A percentile compares a stretch with the other conserved stretches of the same genome.
These are phyloP conservation scores for Otus scops DNA, from an alignment of 2,797 vertebrate species.

Conservation along the genomic window DNA sequence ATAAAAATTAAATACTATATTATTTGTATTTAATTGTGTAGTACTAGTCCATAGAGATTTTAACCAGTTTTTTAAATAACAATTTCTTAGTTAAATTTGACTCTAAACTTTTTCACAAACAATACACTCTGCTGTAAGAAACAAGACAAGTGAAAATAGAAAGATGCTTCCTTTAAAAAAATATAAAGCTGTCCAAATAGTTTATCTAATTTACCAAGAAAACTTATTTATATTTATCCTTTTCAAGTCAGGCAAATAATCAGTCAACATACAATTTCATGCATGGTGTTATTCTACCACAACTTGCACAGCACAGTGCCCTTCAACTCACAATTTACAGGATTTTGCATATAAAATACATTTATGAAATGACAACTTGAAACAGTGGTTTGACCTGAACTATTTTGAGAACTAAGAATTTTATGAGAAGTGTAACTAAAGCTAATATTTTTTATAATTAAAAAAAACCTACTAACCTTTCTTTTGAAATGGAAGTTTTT, in stretches of 20 bases:
- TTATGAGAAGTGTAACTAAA: background rate
- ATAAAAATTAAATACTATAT: background rate
- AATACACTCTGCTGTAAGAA: background rate
- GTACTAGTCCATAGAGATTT: background rate
- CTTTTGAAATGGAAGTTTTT: constrained; percentile 95
- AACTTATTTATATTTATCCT: background rate
- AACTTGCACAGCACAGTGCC: background rate
- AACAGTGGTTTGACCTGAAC: background rate
- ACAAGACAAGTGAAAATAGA: background rate
- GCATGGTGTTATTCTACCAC: background rate
- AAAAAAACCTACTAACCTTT: constrained; percentile 81
- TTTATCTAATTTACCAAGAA: background rate
- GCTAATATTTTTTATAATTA: background rate
- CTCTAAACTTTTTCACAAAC: background rate
- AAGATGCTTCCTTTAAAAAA: background rate
- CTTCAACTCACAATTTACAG: background rate
- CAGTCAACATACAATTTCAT: background rate
- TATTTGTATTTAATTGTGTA: background rate
- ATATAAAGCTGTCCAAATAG: background rate
- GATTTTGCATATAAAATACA: background rate
- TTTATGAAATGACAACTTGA: background rate
- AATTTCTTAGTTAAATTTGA: background rate
- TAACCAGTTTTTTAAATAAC: background rate
- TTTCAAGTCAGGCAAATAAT: no score
- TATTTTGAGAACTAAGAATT: background rate